Conservation (phyloP, 2,888 invertebrate species). For the Bugulina stolonifera region DNA sequence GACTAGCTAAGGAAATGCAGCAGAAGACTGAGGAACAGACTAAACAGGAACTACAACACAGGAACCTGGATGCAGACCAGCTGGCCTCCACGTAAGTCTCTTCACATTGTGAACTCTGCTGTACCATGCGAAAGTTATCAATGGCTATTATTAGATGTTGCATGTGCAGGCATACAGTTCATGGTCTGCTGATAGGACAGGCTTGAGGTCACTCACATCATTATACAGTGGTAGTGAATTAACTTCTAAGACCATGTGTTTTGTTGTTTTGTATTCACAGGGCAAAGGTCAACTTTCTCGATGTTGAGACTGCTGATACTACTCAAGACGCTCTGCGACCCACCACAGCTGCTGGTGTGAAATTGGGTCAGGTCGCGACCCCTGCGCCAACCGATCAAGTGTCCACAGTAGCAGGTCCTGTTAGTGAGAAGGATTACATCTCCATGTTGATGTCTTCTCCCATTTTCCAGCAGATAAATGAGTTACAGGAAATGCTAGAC, state of each 20-base stretch:
- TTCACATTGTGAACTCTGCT: too few relatives aligned
- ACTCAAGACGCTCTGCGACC: background rate
- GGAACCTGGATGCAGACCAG: conserved; percentile 11
- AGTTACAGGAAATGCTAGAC: conserved; percentile 43
- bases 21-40: conserved; percentile 36
- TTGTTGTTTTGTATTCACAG: background rate
- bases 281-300: conserved; percentile 5
- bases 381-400: background rate
- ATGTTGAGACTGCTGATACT: conserved; percentile 10
- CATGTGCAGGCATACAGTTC: too few relatives aligned
- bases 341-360: conserved; percentile 1
- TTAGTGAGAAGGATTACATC: conserved; percentile 45
- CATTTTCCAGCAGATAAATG: conserved; percentile 48
- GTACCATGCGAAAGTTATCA: too few relatives aligned
- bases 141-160: too few relatives aligned
- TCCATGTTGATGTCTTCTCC: conserved; percentile 49
- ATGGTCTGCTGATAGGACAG: too few relatives aligned
- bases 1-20: conserved; percentile 36
- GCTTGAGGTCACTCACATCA: too few relatives aligned
- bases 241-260: too few relatives aligned
- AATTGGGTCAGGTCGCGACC: background rate
- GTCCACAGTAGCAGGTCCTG: background rate
- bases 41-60: conserved; percentile 31
- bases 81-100: conserved; percentile 6
- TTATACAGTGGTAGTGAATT: too few relatives aligned